Percentiles rank a stretch among this genome's conserved stretches.
phyloP scores from a whole-genome alignment of 30 jellyfish, hydroid and myxozoan genomes.

The Morbakka virulenta region DNA sequence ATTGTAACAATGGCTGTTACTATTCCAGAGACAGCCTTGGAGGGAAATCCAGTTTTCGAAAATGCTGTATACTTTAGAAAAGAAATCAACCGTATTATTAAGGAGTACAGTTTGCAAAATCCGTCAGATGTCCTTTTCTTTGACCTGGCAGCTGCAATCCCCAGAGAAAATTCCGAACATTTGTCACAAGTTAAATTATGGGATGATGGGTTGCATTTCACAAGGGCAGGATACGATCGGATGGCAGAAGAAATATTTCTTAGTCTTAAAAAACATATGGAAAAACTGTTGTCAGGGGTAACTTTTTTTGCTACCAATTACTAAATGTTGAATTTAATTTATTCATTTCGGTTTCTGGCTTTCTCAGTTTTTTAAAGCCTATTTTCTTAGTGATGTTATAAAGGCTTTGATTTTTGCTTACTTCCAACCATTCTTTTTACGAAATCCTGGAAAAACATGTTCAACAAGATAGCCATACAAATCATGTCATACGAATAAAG shows the following conservation, averaged over 20 bases:
- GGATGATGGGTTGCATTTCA: conserved; percentile 88
- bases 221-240: conserved; percentile 66
- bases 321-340: no score
- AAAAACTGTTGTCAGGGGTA: conserved; percentile 19
- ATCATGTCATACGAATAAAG: no score
- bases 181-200: no score
- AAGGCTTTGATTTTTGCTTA: no score
- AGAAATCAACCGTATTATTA: conserved; percentile 16
- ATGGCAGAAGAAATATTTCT: conserved; percentile 52
- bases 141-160: conserved; percentile 36
- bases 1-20: conserved; percentile 62
- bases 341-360: no score
- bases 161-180: conserved; percentile 4
- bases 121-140: conserved; percentile 2
- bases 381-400: no score
- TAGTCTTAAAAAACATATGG: not conserved
- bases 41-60: conserved; percentile 8
- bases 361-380: no score
- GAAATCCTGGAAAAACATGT: no score
- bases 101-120: conserved; percentile 14
- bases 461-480: no score
- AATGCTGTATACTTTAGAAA: conserved; percentile 24
- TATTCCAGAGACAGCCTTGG: conserved; percentile 69
- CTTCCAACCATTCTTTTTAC: no score
- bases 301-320: no score